Evolutionary conservation across 1,140 invertebrate genomes (phyloP).

Genomic region (Drosophila rhopaloa): DNA sequence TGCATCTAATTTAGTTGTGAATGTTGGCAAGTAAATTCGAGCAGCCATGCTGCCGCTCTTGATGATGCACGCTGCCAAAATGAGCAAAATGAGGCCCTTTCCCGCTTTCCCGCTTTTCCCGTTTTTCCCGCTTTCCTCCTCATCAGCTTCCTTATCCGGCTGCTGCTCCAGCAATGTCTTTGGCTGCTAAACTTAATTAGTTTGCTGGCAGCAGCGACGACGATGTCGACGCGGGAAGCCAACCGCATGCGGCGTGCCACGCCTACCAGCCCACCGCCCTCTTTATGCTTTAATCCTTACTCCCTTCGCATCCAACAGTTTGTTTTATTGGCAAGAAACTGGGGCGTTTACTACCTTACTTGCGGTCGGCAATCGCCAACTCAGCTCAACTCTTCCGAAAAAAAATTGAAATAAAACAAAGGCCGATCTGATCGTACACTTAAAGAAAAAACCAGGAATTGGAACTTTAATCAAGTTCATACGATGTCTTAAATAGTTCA

Average conservation of each 20-base stretch:
- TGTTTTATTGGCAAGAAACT: constrained; percentile 55
- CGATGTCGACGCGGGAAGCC: constrained; percentile 19
- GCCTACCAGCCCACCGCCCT: background rate
- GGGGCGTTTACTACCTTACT: constrained; percentile 7
- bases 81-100: constrained; percentile 29
- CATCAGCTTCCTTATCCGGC: constrained; percentile 1
- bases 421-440: too few relatives aligned
- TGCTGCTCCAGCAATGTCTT: constrained; percentile 34
- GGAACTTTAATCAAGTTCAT: too few relatives aligned
- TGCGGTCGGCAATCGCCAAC: constrained; percentile 38
- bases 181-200: constrained; percentile 71
- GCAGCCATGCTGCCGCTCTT: constrained; percentile 17
- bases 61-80: constrained; percentile 50
- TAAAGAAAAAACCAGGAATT: too few relatives aligned
- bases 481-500: too few relatives aligned
- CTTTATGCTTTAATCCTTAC: background rate
- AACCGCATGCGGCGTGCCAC: constrained; percentile 43
- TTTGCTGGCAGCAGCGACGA: constrained; percentile 51
- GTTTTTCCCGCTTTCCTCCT: background rate
- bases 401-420: too few relatives aligned
- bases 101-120: background rate
- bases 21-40: constrained; percentile 54
- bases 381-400: constrained; percentile 12
- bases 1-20: constrained; percentile 65
- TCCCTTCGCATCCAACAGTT: constrained; percentile 1